These are phyloP conservation scores for Corticium candelabrum DNA, from an alignment of 37 sponge, comb jelly and placozoan species.

Conservation along the genomic window DNA sequence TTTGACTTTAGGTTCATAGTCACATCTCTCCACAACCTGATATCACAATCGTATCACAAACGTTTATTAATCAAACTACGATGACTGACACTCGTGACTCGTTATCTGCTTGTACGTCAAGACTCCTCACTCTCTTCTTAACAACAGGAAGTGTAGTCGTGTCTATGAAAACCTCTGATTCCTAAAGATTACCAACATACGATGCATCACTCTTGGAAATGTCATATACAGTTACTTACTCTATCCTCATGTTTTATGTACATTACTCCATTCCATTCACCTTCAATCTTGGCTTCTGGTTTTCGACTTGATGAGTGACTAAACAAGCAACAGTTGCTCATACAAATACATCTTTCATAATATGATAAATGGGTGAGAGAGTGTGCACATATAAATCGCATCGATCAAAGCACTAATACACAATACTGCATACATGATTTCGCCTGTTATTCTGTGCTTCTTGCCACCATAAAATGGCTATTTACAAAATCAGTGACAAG, in stretches of 20 bases:
- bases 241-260: conserved; percentile 58
- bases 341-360: neutral
- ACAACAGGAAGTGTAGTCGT: conserved; percentile 56
- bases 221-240: conserved; percentile 7
- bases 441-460: conserved; percentile 71
- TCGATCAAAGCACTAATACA: too few species aligned
- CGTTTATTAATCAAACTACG: neutral
- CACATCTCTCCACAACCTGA: conserved; percentile 65
- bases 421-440: conserved; percentile 38
- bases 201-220: conserved; percentile 2
- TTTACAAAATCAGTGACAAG: neutral
- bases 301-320: neutral
- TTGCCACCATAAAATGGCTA: conserved; percentile 90
- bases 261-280: conserved; percentile 98
- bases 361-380: too few species aligned
- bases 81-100: conserved; percentile 46
- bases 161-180: conserved; percentile 78
- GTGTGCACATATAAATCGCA: too few species aligned
- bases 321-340: neutral
- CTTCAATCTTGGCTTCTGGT: conserved; percentile 45
- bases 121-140: conserved; percentile 68
- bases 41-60: neutral
- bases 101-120: conserved; percentile 47
- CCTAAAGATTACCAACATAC: conserved; percentile 6
- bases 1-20: conserved; percentile 48